These are phyloP conservation scores for Chondrilla cf. caribensis DNA, from an alignment of 37 sponge, comb jelly and placozoan species.

Conservation along the genomic window DNA sequence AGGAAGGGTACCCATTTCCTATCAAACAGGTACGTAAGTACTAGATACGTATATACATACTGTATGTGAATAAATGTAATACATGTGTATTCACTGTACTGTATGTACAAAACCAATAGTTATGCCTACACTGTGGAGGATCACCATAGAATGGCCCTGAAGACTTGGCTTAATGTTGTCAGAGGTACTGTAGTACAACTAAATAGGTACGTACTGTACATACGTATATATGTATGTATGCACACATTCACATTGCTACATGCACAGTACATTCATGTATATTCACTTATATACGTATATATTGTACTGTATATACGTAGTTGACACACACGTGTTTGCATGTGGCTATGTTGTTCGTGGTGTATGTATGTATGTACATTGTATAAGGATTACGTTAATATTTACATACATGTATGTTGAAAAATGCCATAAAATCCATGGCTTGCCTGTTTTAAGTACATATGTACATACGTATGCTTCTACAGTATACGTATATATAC, in stretches of 20 bases:
- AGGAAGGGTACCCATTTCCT: not conserved
- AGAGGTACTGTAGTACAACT: constrained; percentile 38
- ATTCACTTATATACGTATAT: too few relatives aligned
- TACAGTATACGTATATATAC: not conserved
- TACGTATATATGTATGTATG: too few relatives aligned
- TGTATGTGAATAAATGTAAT: not conserved
- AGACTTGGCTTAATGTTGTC: constrained; percentile 65
- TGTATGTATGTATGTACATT: too few relatives aligned
- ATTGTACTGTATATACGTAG: too few relatives aligned
- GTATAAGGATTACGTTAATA: too few relatives aligned
- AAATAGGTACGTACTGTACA: constrained; percentile 30
- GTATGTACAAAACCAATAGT: not conserved
- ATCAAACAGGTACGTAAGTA: constrained; percentile 2
- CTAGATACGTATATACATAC: not conserved
- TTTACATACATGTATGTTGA: too few relatives aligned
- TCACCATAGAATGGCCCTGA: constrained; percentile 38
- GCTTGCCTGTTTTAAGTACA: not conserved
- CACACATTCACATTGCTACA: too few relatives aligned
- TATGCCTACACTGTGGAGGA: constrained; percentile 23
- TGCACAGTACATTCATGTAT: too few relatives aligned
- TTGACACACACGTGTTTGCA: not conserved
- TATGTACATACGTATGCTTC: not conserved
- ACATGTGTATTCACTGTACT: not conserved
- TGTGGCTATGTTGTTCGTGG: not conserved
- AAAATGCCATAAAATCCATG: too few relatives aligned